Percentiles rank a stretch among this genome's conserved stretches.
Evolutionary conservation across 2,888 invertebrate species (phyloP).

Genomic region (Eristalis tenax): DNA sequence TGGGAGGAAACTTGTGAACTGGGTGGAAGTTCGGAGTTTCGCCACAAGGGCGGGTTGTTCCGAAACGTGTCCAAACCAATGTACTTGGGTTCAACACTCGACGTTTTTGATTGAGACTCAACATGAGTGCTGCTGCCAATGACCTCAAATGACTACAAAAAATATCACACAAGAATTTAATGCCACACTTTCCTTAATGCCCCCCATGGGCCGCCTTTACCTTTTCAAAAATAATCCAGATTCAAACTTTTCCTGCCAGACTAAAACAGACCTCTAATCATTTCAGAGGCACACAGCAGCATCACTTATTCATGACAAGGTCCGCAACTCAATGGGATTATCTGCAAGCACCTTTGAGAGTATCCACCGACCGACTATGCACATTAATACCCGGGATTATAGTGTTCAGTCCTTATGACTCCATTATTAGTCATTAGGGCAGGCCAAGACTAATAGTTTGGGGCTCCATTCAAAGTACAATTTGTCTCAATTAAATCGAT

Average conservation of each 20-base stretch:
- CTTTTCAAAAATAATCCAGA: neutral
- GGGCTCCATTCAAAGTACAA: neutral
- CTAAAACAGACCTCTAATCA: neutral
- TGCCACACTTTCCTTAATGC: no score
- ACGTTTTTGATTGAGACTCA: no score
- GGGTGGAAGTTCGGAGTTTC: no score
- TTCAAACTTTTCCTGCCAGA: neutral
- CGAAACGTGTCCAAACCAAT: no score
- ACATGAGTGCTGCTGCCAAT: no score
- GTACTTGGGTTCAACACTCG: no score
- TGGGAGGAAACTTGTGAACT: no score
- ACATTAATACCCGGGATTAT: neutral
- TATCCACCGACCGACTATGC: neutral
- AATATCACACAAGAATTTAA: no score
- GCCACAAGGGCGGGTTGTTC: no score
- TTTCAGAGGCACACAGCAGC: neutral
- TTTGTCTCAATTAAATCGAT: constrained; percentile 21
- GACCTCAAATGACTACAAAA: no score
- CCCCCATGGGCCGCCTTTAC: no score
- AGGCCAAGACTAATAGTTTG: neutral
- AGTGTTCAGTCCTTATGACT: neutral
- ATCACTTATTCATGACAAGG: neutral
- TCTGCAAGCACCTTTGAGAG: neutral
- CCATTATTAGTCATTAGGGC: neutral
- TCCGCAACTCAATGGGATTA: neutral